phyloP scores from a whole-genome alignment of 1,140 invertebrate species.

The Solenopsis invicta region DNA sequence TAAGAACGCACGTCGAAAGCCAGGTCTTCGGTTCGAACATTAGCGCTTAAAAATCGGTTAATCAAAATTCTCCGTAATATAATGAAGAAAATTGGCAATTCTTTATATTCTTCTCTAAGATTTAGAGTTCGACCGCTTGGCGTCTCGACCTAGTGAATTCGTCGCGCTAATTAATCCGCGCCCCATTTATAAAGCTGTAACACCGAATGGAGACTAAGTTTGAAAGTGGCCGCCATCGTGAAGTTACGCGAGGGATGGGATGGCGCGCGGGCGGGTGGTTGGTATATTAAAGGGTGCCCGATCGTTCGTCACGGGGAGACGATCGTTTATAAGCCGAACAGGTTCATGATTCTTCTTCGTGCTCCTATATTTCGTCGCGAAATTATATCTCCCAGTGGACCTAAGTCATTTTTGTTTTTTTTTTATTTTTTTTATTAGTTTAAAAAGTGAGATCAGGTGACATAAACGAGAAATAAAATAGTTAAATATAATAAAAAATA shows the following conservation, averaged over 20 bases:
- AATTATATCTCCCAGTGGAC: conserved; percentile 43
- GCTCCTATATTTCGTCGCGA: conserved; percentile 43
- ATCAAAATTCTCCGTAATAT: conserved; percentile 9
- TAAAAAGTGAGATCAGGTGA: neutral
- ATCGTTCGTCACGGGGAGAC: conserved; percentile 54
- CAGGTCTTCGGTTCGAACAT: neutral
- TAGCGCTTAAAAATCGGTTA: neutral
- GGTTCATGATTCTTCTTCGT: conserved; percentile 40
- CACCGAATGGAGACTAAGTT: conserved; percentile 67
- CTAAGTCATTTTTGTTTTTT: neutral
- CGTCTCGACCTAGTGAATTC: conserved; percentile 47
- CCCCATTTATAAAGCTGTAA: conserved; percentile 71
- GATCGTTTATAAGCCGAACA: conserved; percentile 59
- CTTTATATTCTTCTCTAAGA: conserved; percentile 29
- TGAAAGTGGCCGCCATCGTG: conserved; percentile 60
- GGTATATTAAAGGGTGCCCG: conserved; percentile 61
- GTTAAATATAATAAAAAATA: neutral
- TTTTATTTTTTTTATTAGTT: neutral
- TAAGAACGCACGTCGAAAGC: neutral
- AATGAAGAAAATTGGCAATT: conserved; percentile 19
- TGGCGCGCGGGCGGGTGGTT: conserved; percentile 5
- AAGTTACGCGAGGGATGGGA: conserved; percentile 9
- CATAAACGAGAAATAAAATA: neutral
- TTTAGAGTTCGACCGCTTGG: conserved; percentile 26
- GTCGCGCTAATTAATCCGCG: conserved; percentile 69